phyloP scores from a whole-genome alignment of 2,888 invertebrate species.

The Icerya purchasi region DNA sequence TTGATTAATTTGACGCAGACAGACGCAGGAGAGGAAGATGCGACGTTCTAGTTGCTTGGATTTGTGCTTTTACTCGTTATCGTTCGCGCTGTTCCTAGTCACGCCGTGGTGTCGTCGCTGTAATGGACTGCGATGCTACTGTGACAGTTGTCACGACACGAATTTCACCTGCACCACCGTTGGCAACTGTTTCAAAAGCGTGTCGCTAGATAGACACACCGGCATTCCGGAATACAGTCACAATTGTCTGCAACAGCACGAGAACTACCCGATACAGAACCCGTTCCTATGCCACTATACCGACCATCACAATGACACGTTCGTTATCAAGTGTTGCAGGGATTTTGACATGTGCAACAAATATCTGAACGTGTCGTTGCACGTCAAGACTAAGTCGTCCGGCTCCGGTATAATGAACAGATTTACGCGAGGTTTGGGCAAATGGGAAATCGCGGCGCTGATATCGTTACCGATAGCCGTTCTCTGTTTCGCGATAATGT shows the following conservation, averaged over 20 bases:
- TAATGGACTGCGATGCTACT: slow-evolving; percentile 49
- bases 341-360: slow-evolving; percentile 51
- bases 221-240: slow-evolving; percentile 23
- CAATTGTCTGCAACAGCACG: slow-evolving; percentile 56
- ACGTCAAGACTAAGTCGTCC: slow-evolving; percentile 10
- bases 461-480: slow-evolving; percentile 45
- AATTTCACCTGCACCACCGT: slow-evolving; percentile 72
- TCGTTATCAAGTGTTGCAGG: slow-evolving; percentile 64
- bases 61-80: too few species aligned
- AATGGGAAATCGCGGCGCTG: slow-evolving; percentile 40
- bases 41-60: too few species aligned
- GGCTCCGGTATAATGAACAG: background rate
- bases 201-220: slow-evolving; percentile 35
- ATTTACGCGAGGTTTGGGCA: slow-evolving; percentile 23
- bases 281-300: slow-evolving; percentile 61
- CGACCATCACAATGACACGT: slow-evolving; percentile 48
- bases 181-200: slow-evolving; percentile 69
- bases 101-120: too few species aligned
- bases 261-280: slow-evolving; percentile 44
- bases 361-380: slow-evolving; percentile 27
- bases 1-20: too few species aligned
- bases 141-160: slow-evolving; percentile 49
- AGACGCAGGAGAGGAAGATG: too few species aligned
- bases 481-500: slow-evolving; percentile 42
- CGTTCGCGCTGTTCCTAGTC: too few species aligned